A percentile compares a stretch with the other conserved stretches of the same genome.
These are phyloP conservation scores for Falco peregrinus DNA, from an alignment of 2,797 vertebrate species.

Conservation along the genomic window DNA sequence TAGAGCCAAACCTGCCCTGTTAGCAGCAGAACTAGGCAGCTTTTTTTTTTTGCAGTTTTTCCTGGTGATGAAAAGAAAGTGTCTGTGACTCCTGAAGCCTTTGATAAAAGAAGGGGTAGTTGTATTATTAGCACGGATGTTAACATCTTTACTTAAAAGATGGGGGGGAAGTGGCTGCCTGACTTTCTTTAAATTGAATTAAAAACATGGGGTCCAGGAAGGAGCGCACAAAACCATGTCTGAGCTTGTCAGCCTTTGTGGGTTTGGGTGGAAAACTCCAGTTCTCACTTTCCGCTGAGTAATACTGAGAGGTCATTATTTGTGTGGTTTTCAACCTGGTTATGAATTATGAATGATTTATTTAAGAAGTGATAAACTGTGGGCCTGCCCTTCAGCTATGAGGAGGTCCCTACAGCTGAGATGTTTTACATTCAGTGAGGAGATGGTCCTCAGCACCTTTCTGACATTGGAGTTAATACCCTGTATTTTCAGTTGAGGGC, in stretches of 20 bases:
- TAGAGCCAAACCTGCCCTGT: background rate
- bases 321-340: slow-evolving; percentile 56
- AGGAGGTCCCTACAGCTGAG: background rate
- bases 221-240: slow-evolving; percentile 47
- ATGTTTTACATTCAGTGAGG: background rate
- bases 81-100: background rate
- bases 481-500: background rate
- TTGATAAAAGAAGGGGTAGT: slow-evolving; percentile 1
- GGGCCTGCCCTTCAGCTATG: background rate
- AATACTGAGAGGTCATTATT: slow-evolving; percentile 48
- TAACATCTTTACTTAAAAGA: slow-evolving; percentile 34
- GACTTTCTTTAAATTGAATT: slow-evolving; percentile 44
- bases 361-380: slow-evolving; percentile 24
- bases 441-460: background rate
- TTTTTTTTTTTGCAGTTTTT: background rate
- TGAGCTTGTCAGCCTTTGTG: slow-evolving; percentile 52
- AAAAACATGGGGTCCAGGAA: slow-evolving; percentile 16
- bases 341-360: slow-evolving; percentile 59
- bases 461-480: background rate
- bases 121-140: slow-evolving; percentile 17
- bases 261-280: slow-evolving; percentile 60
- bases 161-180: slow-evolving; percentile 21
- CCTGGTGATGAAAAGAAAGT: background rate
- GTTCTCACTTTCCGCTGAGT: slow-evolving; percentile 67
- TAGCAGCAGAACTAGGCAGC: background rate